Percentiles rank a stretch among this genome's conserved stretches.
Evolutionary conservation across 2,888 invertebrate species (phyloP).

Genomic region (Globia sparganii): DNA sequence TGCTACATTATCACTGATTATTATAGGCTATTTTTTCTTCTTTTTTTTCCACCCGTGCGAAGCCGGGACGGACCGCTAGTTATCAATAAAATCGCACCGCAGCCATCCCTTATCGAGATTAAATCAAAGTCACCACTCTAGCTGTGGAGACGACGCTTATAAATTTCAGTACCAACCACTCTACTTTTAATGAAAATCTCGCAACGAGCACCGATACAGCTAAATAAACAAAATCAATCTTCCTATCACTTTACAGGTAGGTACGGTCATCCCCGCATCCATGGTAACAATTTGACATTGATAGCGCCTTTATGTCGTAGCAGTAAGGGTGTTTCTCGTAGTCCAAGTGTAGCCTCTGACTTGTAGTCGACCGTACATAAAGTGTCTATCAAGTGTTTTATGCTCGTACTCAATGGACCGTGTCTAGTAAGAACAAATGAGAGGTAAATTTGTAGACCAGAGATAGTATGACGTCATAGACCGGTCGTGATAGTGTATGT

Average conservation of each 20-base stretch:
- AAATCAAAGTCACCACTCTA: not conserved
- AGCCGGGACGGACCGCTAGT: too few species aligned
- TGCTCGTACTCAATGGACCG: constrained; percentile 14
- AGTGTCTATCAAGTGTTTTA: constrained; percentile 44
- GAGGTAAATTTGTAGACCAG: not conserved
- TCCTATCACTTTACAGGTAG: not conserved
- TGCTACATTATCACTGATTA: too few species aligned
- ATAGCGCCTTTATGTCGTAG: not conserved
- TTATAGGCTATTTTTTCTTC: too few species aligned
- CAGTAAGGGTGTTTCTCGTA: constrained; percentile 15
- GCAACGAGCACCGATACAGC: constrained; percentile 1
- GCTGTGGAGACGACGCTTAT: constrained; percentile 10
- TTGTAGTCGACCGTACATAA: not conserved
- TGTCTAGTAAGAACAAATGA: constrained; percentile 19
- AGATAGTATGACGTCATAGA: constrained; percentile 22
- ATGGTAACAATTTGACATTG: not conserved
- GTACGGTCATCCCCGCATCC: not conserved
- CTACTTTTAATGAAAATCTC: constrained; percentile 48
- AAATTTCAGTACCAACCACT: constrained; percentile 46
- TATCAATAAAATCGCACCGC: constrained; percentile 3
- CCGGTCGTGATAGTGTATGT: not conserved
- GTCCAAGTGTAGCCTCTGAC: not conserved
- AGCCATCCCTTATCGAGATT: not conserved
- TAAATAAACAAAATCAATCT: constrained; percentile 56
- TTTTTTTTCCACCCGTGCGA: too few species aligned